Evolutionary conservation across 2,888 invertebrate species (phyloP).

Genomic region (Malacosoma neustria): DNA sequence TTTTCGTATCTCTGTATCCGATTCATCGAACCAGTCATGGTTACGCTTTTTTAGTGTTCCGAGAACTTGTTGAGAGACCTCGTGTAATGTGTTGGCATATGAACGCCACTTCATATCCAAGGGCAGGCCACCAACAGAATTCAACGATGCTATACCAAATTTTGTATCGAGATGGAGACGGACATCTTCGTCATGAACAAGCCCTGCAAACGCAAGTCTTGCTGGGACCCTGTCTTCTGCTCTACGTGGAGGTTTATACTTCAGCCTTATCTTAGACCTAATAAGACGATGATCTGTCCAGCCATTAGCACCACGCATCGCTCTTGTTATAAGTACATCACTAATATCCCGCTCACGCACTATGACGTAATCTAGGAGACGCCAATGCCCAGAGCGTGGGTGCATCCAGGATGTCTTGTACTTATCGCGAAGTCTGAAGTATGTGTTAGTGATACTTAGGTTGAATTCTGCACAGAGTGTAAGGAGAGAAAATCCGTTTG

Average conservation of each 20-base stretch:
- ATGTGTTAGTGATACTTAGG: background rate
- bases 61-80: background rate
- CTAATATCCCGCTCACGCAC: constrained; percentile 6
- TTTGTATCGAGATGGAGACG: too few species aligned
- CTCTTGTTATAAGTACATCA: constrained; percentile 7
- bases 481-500: background rate
- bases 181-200: too few species aligned
- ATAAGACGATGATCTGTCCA: constrained; percentile 7
- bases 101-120: too few species aligned
- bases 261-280: background rate
- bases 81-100: too few species aligned
- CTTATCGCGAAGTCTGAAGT: constrained; percentile 8
- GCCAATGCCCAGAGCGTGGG: constrained; percentile 17
- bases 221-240: constrained; percentile 1
- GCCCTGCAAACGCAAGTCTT: background rate
- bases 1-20: constrained; percentile 5
- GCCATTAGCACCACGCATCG: constrained; percentile 6
- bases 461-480: constrained; percentile 1
- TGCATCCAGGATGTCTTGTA: constrained; percentile 16
- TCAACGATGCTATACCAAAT: too few species aligned
- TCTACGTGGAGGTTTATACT: constrained; percentile 1
- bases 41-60: background rate
- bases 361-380: constrained; percentile 13
- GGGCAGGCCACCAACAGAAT: too few species aligned
- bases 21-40: constrained; percentile 2